phyloP scores from a whole-genome alignment of 1,140 invertebrate species.

The Periplaneta americana region DNA sequence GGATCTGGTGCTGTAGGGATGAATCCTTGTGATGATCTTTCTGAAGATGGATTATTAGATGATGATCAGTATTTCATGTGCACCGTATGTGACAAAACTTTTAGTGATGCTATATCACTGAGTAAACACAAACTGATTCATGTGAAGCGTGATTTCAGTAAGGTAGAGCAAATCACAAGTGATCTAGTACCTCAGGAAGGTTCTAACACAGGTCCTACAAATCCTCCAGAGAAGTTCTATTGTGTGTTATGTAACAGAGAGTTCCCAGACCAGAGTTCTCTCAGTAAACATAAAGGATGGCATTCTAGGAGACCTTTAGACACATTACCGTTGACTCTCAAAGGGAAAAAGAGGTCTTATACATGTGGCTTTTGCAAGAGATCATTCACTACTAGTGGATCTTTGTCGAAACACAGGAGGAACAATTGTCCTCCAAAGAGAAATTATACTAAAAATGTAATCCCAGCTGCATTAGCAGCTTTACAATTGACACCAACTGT shows the following conservation, averaged over 20 bases:
- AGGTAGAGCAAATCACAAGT: slow-evolving; percentile 28
- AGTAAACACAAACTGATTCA: slow-evolving; percentile 34
- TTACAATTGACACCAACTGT: no score
- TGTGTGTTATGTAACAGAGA: slow-evolving; percentile 54
- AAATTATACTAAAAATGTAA: neutral
- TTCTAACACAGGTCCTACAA: neutral
- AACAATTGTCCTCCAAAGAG: neutral
- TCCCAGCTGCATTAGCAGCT: neutral
- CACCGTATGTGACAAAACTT: slow-evolving; percentile 48
- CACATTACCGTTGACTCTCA: neutral
- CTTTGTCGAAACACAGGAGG: slow-evolving; percentile 3
- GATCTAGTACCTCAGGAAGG: neutral
- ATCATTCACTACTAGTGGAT: slow-evolving; percentile 1
- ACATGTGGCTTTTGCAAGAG: slow-evolving; percentile 3
- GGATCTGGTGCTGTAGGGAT: slow-evolving; percentile 29
- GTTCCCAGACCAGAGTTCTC: slow-evolving; percentile 40
- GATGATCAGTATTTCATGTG: slow-evolving; percentile 29
- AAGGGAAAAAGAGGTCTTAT: neutral
- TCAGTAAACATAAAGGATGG: slow-evolving; percentile 56
- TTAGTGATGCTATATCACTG: slow-evolving; percentile 35
- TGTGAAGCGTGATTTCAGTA: slow-evolving; percentile 31
- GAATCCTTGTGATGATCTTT: neutral
- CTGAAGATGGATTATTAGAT: neutral
- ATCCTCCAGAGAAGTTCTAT: neutral
- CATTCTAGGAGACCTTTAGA: slow-evolving; percentile 30